These are phyloP conservation scores for Wasmannia auropunctata DNA, from an alignment of 1,140 invertebrate genomes.

Conservation along the genomic window DNA sequence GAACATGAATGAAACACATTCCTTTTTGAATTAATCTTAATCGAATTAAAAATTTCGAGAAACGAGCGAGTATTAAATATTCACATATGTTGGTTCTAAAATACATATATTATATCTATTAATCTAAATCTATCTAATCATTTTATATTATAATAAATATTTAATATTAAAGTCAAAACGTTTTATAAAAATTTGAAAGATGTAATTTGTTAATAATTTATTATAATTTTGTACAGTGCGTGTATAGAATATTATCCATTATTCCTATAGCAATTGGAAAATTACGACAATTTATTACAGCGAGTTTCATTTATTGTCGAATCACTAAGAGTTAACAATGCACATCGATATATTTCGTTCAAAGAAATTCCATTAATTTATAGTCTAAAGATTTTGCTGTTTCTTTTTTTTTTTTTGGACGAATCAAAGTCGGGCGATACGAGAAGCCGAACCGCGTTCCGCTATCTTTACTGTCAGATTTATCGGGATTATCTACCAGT, in stretches of 20 bases:
- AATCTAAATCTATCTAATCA: too few species aligned
- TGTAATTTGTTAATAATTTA: background rate
- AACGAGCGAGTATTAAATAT: background rate
- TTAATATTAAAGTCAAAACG: background rate
- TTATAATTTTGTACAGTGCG: too few species aligned
- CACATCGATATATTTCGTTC: background rate
- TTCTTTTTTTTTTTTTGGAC: background rate
- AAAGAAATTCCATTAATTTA: background rate
- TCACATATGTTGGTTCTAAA: background rate
- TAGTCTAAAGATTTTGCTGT: background rate
- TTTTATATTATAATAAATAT: background rate
- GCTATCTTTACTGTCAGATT: conserved; percentile 71
- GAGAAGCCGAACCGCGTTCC: background rate
- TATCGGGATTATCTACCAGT: conserved; percentile 71
- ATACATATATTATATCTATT: background rate
- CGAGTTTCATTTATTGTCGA: background rate
- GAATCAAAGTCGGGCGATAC: conserved; percentile 5
- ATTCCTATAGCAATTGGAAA: background rate
- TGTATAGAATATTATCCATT: background rate
- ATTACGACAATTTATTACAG: background rate
- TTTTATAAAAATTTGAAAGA: background rate
- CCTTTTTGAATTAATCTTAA: background rate
- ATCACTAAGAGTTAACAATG: background rate
- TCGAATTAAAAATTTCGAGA: too few species aligned
- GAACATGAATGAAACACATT: too few species aligned